Evolutionary conservation across 2,113 vertebrate genomes (phyloP), one percentile per base, ranked within the genome.

Genomic region (Scomber scombrus): DNA sequence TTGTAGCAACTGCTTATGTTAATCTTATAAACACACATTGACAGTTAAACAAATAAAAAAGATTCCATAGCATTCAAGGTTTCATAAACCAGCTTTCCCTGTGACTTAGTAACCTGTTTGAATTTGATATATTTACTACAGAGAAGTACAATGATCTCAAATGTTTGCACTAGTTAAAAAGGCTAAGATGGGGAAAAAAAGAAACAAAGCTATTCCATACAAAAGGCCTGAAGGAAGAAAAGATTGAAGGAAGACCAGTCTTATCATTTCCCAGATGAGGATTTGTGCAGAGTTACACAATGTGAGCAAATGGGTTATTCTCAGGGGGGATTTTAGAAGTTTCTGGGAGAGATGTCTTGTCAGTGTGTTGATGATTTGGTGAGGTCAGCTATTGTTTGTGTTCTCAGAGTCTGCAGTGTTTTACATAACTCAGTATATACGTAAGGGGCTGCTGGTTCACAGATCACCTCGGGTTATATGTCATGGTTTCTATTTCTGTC

Each of bases 211-310:
- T 57, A 1, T 2, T 1, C 10, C 60, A 56, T 55, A 87, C 71
- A 74, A 77, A 78, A 78, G 65, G 65, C 49, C 45, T 3, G 12
- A 21, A n/a, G 13, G 66, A 71, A 63, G 61, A 78, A 79, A 80
- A 78, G 71, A 26, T 18, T 81, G 26, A 11, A 69, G 54, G 34
- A 71, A 85, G 51, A 46, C 10, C 45, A 18, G 45, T 31, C 21
- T 58, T 31, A 14, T 82, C 18, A 55, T 34, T 9, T 74, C 61
- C 61, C 75, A 50, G 43, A 13, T 72, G 55, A 73, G 57, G 62
- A 63, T 50, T 73, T 2, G 1, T 40, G 31, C 18, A 54, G n/a
- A 78, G 43, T 60, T 14, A 1, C 3, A 58, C 61, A 74, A 65
- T 61, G 68, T 68, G 40, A 71, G 55, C 9, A 60, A 70, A 74